A percentile compares a stretch with the other conserved stretches of the same genome.
phyloP scores from a whole-genome alignment of 2,113 vertebrate genomes.

The Chamaea fasciata region DNA sequence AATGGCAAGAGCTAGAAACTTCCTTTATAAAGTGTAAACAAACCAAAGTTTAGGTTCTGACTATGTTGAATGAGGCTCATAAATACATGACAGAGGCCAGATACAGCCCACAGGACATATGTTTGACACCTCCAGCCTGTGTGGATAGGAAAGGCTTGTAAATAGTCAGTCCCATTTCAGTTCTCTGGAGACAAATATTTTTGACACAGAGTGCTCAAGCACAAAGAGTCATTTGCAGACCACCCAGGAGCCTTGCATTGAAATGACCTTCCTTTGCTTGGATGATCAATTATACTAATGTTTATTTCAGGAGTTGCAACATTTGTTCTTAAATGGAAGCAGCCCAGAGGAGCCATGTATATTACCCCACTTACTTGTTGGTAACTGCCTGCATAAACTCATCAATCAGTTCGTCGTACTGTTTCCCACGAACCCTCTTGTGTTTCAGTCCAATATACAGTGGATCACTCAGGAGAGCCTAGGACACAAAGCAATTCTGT shows the following conservation, averaged over 20 bases:
- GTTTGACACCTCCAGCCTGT: conserved; percentile 3
- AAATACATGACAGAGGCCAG: conserved; percentile 36
- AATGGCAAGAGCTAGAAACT: not conserved
- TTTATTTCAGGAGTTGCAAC: conserved; percentile 23
- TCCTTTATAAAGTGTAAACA: conserved; percentile 3
- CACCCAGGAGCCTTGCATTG: not conserved
- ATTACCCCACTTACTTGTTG: conserved; percentile 82
- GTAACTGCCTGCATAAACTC: conserved; percentile 98
- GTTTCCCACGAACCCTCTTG: conserved; percentile 87
- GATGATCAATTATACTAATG: not conserved
- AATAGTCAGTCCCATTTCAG: not conserved
- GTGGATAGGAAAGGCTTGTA: conserved; percentile 41
- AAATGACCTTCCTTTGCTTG: conserved; percentile 6
- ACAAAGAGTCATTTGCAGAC: conserved; percentile 14
- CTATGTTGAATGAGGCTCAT: not conserved
- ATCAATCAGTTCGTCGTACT: conserved; percentile 91
- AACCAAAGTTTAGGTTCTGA: not conserved
- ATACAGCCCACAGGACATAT: not conserved
- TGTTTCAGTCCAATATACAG: conserved; percentile 97
- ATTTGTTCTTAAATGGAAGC: conserved; percentile 16
- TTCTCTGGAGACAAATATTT: conserved; percentile 15
- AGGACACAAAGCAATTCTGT: conserved; percentile 55
- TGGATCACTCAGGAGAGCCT: conserved; percentile 89
- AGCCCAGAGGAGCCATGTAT: not conserved
- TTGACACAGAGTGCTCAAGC: not conserved